Conservation (phyloP, 2,797 vertebrate genomes). For the Sebastes glaucus region DNA sequence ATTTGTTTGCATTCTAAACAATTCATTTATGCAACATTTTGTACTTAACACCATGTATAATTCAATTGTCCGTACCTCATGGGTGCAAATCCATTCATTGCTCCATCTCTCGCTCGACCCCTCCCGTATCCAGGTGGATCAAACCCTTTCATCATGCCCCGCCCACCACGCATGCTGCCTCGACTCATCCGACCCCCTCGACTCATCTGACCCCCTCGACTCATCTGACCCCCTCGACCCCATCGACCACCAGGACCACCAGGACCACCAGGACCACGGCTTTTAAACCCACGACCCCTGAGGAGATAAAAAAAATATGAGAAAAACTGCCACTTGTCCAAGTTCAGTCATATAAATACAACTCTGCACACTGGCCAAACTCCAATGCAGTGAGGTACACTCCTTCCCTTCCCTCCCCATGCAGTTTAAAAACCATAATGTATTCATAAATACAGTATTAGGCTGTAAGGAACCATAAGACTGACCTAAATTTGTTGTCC, state of each 20-base stretch:
- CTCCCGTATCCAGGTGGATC: conserved; percentile 72
- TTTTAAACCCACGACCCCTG: conserved; percentile 73
- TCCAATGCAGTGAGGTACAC: not conserved
- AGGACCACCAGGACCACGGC: conserved; percentile 30
- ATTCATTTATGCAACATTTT: not conserved
- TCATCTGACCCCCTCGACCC: conserved; percentile 58
- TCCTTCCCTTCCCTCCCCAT: not conserved
- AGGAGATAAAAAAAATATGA: not conserved
- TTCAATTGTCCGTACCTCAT: conserved; percentile 69
- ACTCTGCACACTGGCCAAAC: not conserved
- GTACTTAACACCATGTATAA: not conserved
- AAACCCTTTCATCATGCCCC: conserved; percentile 78
- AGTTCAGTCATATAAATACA: not conserved
- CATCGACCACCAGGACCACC: too few relatives aligned
- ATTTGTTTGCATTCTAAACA: not conserved
- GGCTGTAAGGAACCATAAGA: not conserved
- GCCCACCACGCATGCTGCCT: conserved; percentile 70
- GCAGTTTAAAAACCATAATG: not conserved
- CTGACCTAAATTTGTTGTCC: conserved; percentile 75
- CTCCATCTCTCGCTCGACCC: conserved; percentile 66
- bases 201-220: conserved; percentile 41
- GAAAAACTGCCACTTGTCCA: not conserved
- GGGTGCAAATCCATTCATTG: conserved; percentile 76
- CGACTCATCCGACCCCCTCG: conserved; percentile 64
- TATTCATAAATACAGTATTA: not conserved